Conservation (phyloP, 1,140 invertebrate genomes). For the Drosophila grimshawi region DNA sequence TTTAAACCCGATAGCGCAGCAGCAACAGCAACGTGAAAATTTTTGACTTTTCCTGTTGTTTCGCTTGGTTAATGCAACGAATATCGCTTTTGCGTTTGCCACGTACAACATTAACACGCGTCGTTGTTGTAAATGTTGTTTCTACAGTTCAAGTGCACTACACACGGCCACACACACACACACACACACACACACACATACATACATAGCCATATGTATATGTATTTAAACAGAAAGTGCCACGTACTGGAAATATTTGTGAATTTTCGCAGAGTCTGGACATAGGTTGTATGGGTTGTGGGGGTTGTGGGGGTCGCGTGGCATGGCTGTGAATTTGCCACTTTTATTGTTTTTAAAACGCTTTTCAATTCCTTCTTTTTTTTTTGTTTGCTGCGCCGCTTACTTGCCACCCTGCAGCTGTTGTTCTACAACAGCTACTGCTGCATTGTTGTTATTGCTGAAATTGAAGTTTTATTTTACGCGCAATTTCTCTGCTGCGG, state of each 20-base stretch:
- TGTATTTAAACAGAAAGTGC: neutral
- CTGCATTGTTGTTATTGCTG: constrained; percentile 45
- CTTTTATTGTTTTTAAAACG: constrained; percentile 61
- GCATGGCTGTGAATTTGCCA: constrained; percentile 49
- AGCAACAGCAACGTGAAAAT: constrained; percentile 30
- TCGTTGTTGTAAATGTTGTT: constrained; percentile 29
- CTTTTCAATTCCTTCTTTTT: constrained; percentile 48
- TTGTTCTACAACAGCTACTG: neutral
- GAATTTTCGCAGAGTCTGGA: constrained; percentile 22
- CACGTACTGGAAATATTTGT: constrained; percentile 53
- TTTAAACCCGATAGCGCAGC: constrained; percentile 34
- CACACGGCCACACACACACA: constrained; percentile 22
- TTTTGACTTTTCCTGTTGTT: constrained; percentile 44
- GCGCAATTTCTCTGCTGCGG: constrained; percentile 52
- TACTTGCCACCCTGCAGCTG: neutral
- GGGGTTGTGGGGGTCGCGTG: neutral
- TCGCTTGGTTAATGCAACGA: constrained; percentile 35
- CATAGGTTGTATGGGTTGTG: neutral
- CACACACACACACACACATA: constrained; percentile 18
- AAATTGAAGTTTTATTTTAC: constrained; percentile 57
- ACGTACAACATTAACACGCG: constrained; percentile 52
- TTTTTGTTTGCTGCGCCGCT: constrained; percentile 2
- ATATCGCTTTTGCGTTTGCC: constrained; percentile 36
- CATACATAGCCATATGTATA: neutral
- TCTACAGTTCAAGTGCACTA: constrained; percentile 39